Percentiles rank a stretch among this genome's conserved stretches.
phyloP scores from a whole-genome alignment of 2,113 vertebrate genomes.

The Hippolais icterina region DNA sequence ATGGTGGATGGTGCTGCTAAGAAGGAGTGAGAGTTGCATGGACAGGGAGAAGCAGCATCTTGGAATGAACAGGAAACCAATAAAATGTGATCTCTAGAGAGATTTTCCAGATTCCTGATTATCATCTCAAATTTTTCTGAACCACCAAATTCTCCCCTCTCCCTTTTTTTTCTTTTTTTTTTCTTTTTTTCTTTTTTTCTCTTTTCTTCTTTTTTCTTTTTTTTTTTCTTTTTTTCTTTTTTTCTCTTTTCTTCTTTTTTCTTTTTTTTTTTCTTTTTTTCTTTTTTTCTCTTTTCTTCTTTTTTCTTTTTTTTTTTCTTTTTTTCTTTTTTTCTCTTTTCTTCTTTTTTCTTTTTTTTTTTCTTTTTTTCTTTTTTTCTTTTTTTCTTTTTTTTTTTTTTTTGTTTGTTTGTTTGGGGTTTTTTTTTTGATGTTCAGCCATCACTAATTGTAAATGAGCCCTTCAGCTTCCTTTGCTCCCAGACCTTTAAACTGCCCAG shows the following conservation, averaged over 20 bases:
- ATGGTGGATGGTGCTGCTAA: neutral
- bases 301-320: accelerated
- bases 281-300: neutral
- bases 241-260: too few relatives aligned
- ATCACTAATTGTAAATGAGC: slow-evolving; percentile 7
- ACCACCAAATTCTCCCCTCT: neutral
- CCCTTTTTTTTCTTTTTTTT: accelerated
- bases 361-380: neutral
- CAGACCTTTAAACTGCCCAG: slow-evolving; percentile 31
- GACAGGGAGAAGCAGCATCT: neutral
- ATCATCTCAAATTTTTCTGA: neutral
- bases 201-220: neutral
- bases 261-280: neutral
- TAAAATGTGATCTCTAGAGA: neutral
- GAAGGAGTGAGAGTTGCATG: neutral
- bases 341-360: neutral
- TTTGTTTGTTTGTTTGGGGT: too few relatives aligned
- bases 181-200: neutral
- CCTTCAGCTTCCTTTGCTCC: slow-evolving; percentile 2
- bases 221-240: neutral
- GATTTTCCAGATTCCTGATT: neutral
- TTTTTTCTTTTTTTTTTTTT: accelerated
- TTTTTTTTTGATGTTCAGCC: neutral
- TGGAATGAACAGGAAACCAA: neutral
- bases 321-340: neutral